Conservation (phyloP, 2,797 vertebrate species). For the Myoxocephalus aenaeus region DNA sequence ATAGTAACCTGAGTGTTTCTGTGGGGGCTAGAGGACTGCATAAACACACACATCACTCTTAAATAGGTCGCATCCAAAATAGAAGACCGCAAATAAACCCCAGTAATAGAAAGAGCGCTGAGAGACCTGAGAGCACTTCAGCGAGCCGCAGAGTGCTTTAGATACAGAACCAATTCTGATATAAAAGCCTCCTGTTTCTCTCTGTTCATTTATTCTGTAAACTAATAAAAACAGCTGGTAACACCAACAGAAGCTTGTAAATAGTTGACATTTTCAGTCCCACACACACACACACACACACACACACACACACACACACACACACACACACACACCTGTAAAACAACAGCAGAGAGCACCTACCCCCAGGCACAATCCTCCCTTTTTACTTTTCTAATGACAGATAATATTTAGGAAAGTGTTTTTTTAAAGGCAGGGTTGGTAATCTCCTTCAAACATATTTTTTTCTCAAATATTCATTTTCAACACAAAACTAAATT, state of each 20-base stretch:
- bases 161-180: conserved; percentile 28
- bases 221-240: neutral
- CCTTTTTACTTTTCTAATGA: neutral
- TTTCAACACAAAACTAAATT: neutral
- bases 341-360: neutral
- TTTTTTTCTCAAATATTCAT: neutral
- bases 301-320: neutral
- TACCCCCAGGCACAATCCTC: neutral
- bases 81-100: conserved; percentile 74
- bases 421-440: neutral
- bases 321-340: neutral
- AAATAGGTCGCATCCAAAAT: conserved; percentile 81
- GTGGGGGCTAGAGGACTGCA: conserved; percentile 65
- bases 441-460: no score
- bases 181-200: conserved; percentile 37
- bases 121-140: conserved; percentile 56
- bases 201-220: conserved; percentile 10
- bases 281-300: neutral
- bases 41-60: conserved; percentile 69
- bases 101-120: conserved; percentile 54
- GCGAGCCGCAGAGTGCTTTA: conserved; percentile 27
- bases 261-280: neutral
- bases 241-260: neutral
- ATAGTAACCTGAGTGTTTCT: conserved; percentile 77
- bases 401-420: neutral